Evolutionary conservation across 1,140 invertebrate species (phyloP), one percentile per base, ranked within the genome.

Genomic region (Neodiprion lecontei): DNA sequence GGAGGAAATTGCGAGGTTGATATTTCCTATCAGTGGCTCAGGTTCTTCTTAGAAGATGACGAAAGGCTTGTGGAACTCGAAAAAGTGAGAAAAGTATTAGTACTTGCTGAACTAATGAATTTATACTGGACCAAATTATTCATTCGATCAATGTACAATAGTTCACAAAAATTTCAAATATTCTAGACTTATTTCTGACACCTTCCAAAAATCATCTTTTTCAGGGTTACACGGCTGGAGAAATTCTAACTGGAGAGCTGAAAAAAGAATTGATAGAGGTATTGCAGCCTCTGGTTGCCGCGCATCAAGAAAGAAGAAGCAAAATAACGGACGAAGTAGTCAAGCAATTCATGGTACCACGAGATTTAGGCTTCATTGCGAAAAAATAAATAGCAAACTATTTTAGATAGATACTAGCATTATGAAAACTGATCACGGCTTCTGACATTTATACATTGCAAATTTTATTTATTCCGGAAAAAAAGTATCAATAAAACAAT

Each of bases 1-100:
- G 98, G 99, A 50, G 99, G 98, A 5, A 95, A 99, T 87, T 98
- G 98, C 85, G 95, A 97, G 79, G 92, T 99, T 5, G 99, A 99
- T 89, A 95, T 98, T 72, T 95, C 97, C 0, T 99, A 93, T 89
- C 98, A 99, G 86, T 98, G 99, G 90, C 89, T 99, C 1, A 93
- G 90, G 67, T 99, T 99, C 88, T 99, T 99, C 89, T 83, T 99
- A 68, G 97, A 99, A 77, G 97, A 99, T 89, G 98, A 99, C 88
- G 92, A 94, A 0, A 92, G 92, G 85, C 88, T 99, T 73, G 95
- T 95, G 81, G 85, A 97, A 86, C 95, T 99, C 77, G 89, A 91
- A 86, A 87, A 92, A 85, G 94, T 95, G 86, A 87, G 77, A 80
- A 76, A 40, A 40, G 28, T 40, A 40, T 40, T 40, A 40, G 28